phyloP scores from a whole-genome alignment of 2,113 vertebrate genomes.

The Eublepharis macularius region DNA sequence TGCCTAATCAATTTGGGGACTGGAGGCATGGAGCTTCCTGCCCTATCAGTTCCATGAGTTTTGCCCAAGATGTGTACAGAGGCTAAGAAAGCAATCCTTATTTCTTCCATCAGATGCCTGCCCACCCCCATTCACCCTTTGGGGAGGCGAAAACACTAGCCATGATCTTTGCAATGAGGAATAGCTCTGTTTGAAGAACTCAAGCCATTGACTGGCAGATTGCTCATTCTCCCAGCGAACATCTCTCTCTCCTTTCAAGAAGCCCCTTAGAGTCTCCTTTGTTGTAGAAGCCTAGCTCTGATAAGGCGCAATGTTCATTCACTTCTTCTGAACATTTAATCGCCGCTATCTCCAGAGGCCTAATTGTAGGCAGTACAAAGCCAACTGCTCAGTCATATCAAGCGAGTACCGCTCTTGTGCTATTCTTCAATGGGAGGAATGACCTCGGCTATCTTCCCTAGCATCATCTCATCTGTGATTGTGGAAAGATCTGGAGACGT shows the following conservation, averaged over 20 bases:
- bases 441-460: neutral
- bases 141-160: neutral
- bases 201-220: neutral
- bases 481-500: neutral
- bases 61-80: neutral
- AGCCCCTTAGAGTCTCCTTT: neutral
- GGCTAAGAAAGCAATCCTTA: neutral
- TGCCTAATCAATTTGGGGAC: neutral
- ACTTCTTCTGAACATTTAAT: slow-evolving; percentile 14
- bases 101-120: no score
- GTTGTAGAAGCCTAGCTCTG: slow-evolving; percentile 1
- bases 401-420: slow-evolving; percentile 31
- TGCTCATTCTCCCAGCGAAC: neutral
- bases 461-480: neutral
- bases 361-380: slow-evolving; percentile 21
- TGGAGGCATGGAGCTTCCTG: neutral
- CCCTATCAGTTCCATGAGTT: neutral
- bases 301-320: slow-evolving; percentile 14
- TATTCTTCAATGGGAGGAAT: slow-evolving; percentile 37
- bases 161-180: neutral
- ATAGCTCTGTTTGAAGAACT: neutral
- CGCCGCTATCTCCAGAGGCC: neutral
- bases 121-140: neutral
- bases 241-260: neutral
- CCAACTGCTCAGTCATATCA: slow-evolving; percentile 36